These are phyloP conservation scores for Dendrolimus houi DNA, from an alignment of 2,888 invertebrate species.

Conservation along the genomic window DNA sequence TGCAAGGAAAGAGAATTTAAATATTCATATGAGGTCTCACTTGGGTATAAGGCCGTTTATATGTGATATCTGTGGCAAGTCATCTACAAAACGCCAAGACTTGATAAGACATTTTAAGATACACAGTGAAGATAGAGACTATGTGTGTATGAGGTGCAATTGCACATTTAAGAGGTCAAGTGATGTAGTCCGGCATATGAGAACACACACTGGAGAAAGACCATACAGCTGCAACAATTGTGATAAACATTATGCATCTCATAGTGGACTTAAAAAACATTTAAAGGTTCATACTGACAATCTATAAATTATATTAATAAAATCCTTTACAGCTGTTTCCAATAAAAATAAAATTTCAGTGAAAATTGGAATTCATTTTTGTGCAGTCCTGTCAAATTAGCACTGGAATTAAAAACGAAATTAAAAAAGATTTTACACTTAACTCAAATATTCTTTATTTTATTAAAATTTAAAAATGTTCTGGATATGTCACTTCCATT, in stretches of 20 bases:
- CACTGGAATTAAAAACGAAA: too few species aligned
- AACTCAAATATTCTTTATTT: not conserved
- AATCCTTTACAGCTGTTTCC: too few species aligned
- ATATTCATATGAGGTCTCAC: constrained; percentile 67
- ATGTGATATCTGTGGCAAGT: constrained; percentile 60
- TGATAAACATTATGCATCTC: constrained; percentile 26
- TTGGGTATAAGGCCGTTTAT: constrained; percentile 64
- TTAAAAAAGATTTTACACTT: not conserved
- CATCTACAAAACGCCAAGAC: constrained; percentile 29
- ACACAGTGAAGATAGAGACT: constrained; percentile 30
- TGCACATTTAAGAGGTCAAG: constrained; percentile 28
- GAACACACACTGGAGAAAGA: constrained; percentile 27
- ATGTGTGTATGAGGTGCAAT: constrained; percentile 26
- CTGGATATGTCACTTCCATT: constrained; percentile 87
- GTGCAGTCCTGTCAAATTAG: too few species aligned
- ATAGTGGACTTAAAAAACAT: constrained; percentile 31
- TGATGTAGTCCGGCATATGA: constrained; percentile 27
- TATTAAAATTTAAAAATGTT: constrained; percentile 26
- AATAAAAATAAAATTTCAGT: too few species aligned
- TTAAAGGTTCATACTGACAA: constrained; percentile 14
- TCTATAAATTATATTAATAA: not conserved
- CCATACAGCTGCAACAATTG: constrained; percentile 27
- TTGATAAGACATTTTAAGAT: constrained; percentile 28
- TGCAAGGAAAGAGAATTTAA: constrained; percentile 49
- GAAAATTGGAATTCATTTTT: too few species aligned